phyloP scores from a whole-genome alignment of 2,888 invertebrate genomes.

The Hoplodrina blanda region DNA sequence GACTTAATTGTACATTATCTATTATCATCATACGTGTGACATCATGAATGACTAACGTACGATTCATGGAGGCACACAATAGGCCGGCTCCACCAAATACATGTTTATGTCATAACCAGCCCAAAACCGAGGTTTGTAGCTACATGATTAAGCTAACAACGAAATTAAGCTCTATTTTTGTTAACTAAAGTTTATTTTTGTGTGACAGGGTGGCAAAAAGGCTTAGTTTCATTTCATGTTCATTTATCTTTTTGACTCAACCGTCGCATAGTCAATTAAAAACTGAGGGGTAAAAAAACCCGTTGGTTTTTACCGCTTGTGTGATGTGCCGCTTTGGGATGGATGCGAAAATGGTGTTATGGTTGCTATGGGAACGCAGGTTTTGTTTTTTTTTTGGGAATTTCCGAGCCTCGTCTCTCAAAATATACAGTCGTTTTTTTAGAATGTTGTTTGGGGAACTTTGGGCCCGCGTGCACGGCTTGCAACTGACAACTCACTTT shows the following conservation, averaged over 20 bases:
- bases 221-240: constrained; percentile 65
- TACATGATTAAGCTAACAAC: constrained; percentile 60
- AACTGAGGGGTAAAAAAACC: constrained; percentile 56
- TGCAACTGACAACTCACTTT: constrained; percentile 38
- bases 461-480: background rate
- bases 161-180: constrained; percentile 57
- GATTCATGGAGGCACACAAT: constrained; percentile 61
- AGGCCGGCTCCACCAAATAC: constrained; percentile 72
- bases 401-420: background rate
- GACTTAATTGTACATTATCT: constrained; percentile 50
- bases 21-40: constrained; percentile 56
- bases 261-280: constrained; percentile 69
- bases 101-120: constrained; percentile 73
- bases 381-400: constrained; percentile 15
- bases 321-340: constrained; percentile 48
- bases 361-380: constrained; percentile 20
- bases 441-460: background rate
- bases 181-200: constrained; percentile 57
- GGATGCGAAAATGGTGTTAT: constrained; percentile 50
- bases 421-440: background rate
- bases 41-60: constrained; percentile 59
- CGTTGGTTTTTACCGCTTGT: constrained; percentile 50
- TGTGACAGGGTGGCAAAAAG: constrained; percentile 45
- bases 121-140: constrained; percentile 58
- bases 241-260: constrained; percentile 69